A percentile compares a stretch with the other conserved stretches of the same genome.
Conservation (phyloP, 2,888 invertebrate genomes). For the Vannuccia rotundouncinata region DNA sequence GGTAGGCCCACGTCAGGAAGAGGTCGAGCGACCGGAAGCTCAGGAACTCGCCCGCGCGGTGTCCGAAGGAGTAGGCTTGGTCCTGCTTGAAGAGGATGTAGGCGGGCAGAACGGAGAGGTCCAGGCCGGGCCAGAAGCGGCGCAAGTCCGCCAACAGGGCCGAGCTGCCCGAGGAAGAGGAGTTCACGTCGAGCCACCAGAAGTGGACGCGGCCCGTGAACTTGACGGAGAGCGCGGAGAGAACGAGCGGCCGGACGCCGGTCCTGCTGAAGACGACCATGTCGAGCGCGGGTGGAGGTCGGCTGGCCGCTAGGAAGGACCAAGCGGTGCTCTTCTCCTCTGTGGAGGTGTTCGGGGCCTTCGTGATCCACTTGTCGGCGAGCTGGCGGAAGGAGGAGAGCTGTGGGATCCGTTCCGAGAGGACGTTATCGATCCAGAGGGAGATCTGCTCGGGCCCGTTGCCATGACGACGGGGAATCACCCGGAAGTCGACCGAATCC, state of each 20-base stretch:
- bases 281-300: not conserved
- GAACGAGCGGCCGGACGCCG: constrained; percentile 58
- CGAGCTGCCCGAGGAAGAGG: constrained; percentile 42
- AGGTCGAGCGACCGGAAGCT: constrained; percentile 57
- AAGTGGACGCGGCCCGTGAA: constrained; percentile 60
- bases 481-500: constrained; percentile 28
- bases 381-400: not conserved
- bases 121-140: not conserved
- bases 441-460: not conserved
- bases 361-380: not conserved
- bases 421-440: not conserved
- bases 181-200: constrained; percentile 48
- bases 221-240: constrained; percentile 60
- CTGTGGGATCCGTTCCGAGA: not conserved
- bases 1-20: constrained; percentile 57
- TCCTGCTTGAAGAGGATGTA: constrained; percentile 58
- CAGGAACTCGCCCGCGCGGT: constrained; percentile 54
- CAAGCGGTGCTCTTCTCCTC: not conserved
- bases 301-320: not conserved
- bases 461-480: not conserved
- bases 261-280: not conserved
- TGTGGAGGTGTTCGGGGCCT: not conserved
- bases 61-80: constrained; percentile 55
- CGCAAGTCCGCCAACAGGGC: not conserved
- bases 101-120: constrained; percentile 39